Evolutionary conservation across 2,888 invertebrate species (phyloP).

Genomic region (Lymantria monacha): DNA sequence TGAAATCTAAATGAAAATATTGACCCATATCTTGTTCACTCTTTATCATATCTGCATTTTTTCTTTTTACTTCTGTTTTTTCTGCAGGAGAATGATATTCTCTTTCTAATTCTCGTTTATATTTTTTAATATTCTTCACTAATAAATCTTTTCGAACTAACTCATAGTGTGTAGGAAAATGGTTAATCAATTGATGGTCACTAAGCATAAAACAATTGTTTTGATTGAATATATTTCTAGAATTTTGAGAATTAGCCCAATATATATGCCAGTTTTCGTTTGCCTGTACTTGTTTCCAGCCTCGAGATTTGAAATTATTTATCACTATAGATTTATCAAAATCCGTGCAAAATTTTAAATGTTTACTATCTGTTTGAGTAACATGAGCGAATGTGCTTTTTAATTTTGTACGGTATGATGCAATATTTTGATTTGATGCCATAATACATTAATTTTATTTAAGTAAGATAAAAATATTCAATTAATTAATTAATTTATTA

Average conservation of each 20-base stretch:
- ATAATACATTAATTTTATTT: too few relatives aligned
- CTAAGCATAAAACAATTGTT: slow-evolving; percentile 73
- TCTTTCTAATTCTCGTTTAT: slow-evolving; percentile 94
- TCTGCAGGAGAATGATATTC: slow-evolving; percentile 94
- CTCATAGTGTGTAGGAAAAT: slow-evolving; percentile 97
- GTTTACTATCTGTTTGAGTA: neutral
- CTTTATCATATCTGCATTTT: slow-evolving; percentile 32
- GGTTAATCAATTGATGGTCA: slow-evolving; percentile 96
- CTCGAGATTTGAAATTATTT: slow-evolving; percentile 58
- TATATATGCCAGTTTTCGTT: slow-evolving; percentile 98
- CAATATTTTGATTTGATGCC: neutral
- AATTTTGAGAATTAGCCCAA: slow-evolving; percentile 95
- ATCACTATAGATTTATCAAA: slow-evolving; percentile 58
- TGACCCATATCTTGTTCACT: slow-evolving; percentile 86
- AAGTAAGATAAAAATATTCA: too few relatives aligned
- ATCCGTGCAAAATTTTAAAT: slow-evolving; percentile 55
- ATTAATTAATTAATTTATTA: too few relatives aligned
- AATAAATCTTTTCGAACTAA: slow-evolving; percentile 97
- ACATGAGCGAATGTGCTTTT: neutral
- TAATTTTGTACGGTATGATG: neutral
- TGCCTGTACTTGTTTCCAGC: slow-evolving; percentile 90
- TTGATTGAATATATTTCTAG: slow-evolving; percentile 90
- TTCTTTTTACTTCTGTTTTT: slow-evolving; percentile 74
- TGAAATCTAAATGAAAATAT: slow-evolving; percentile 91
- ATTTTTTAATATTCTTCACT: slow-evolving; percentile 97